Conservation (phyloP, 2,888 invertebrate species). For the Andrena fulva region DNA sequence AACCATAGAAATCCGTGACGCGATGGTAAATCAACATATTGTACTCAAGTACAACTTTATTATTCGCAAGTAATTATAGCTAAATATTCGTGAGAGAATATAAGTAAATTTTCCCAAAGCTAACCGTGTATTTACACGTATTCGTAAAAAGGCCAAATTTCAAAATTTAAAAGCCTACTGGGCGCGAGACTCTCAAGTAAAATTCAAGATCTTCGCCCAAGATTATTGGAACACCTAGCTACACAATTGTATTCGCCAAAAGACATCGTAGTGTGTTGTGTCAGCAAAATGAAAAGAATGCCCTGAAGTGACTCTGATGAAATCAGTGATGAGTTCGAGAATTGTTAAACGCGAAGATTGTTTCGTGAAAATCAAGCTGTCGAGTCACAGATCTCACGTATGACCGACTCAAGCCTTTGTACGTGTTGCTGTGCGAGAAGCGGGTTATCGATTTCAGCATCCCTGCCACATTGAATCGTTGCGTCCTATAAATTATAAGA, state of each 20-base stretch:
- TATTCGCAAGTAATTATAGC: too few relatives aligned
- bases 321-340: neutral
- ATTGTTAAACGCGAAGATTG: neutral
- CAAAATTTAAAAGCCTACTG: neutral
- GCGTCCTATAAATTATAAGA: constrained; percentile 75
- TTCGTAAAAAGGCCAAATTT: neutral
- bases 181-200: too few relatives aligned
- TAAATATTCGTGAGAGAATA: too few relatives aligned
- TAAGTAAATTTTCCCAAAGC: too few relatives aligned
- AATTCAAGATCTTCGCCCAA: too few relatives aligned
- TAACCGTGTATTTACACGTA: neutral
- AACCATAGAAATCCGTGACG: constrained; percentile 2
- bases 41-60: too few relatives aligned
- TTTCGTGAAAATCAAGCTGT: constrained; percentile 36
- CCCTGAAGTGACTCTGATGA: too few relatives aligned
- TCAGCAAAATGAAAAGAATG: too few relatives aligned
- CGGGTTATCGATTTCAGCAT: constrained; percentile 80
- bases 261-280: too few relatives aligned
- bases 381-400: constrained; percentile 55
- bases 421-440: constrained; percentile 65
- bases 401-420: constrained; percentile 56
- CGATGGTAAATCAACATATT: neutral
- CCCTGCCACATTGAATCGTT: constrained; percentile 76
- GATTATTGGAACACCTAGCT: too few relatives aligned
- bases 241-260: too few relatives aligned